These are phyloP conservation scores for Campoletis sonorensis DNA, from an alignment of 1,140 invertebrate species.

Conservation along the genomic window DNA sequence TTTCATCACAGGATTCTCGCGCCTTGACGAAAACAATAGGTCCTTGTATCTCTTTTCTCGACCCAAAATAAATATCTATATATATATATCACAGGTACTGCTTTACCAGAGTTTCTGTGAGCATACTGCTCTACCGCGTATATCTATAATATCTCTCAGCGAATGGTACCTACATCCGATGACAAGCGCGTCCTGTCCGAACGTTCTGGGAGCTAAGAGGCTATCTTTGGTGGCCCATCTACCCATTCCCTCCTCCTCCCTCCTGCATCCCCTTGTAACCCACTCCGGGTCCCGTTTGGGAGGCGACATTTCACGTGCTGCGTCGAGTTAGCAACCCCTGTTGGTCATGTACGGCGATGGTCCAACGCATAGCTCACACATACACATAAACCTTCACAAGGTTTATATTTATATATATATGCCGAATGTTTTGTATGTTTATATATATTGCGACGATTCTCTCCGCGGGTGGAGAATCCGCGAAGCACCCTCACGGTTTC, in stretches of 20 bases:
- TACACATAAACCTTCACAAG: not conserved
- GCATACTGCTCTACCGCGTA: conserved; percentile 24
- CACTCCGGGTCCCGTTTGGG: not conserved
- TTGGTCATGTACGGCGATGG: not conserved
- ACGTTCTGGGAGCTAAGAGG: conserved; percentile 54
- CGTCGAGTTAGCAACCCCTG: conserved; percentile 26
- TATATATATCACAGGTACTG: not conserved
- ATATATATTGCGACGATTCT: conserved; percentile 1
- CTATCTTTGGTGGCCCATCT: conserved; percentile 65
- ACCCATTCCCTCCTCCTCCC: conserved; percentile 53
- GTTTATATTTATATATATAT: no score
- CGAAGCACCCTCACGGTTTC: conserved; percentile 33
- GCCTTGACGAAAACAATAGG: not conserved
- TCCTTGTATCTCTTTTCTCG: not conserved
- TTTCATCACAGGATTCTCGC: not conserved
- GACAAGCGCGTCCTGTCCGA: conserved; percentile 68
- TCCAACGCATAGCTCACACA: not conserved
- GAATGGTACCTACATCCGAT: conserved; percentile 54
- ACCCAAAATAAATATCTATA: not conserved
- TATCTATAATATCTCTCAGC: conserved; percentile 45
- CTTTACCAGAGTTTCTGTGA: conserved; percentile 43
- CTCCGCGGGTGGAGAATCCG: conserved; percentile 14
- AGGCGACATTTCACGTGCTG: conserved; percentile 9
- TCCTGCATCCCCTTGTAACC: conserved; percentile 26
- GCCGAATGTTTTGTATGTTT: not conserved